phyloP scores from a whole-genome alignment of 1,140 invertebrate species.

The Psilanteris sp. region DNA sequence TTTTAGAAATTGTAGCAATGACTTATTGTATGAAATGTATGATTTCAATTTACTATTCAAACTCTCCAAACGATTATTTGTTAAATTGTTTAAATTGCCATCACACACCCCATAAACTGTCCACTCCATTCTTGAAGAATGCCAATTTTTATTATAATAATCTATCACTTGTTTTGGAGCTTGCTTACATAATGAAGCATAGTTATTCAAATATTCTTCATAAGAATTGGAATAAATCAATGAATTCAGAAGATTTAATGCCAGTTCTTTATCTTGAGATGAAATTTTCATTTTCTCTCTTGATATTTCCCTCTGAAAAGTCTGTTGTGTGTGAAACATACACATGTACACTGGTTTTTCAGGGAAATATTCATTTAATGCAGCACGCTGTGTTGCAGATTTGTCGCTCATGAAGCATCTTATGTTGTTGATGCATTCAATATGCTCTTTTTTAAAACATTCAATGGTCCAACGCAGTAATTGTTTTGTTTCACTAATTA shows the following conservation, averaged over 20 bases:
- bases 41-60: neutral
- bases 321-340: slow-evolving; percentile 34
- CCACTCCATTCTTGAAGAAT: neutral
- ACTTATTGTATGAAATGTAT: too few species aligned
- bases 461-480: neutral
- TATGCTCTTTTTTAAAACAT: neutral
- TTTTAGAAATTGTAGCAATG: too few species aligned
- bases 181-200: neutral
- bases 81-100: neutral
- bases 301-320: slow-evolving; percentile 3
- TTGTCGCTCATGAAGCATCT: neutral
- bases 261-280: neutral
- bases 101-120: neutral
- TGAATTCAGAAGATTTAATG: slow-evolving; percentile 18
- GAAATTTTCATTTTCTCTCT: slow-evolving; percentile 1
- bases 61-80: neutral
- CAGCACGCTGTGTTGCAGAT: neutral
- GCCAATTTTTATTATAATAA: neutral
- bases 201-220: slow-evolving; percentile 4
- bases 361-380: neutral
- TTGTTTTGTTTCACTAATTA: neutral
- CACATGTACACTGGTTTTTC: neutral
- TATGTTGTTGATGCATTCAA: neutral
- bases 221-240: slow-evolving; percentile 21
- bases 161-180: neutral